Evolutionary conservation across 1,140 invertebrate species (phyloP).

Genomic region (Pemphigus obesinymphae): DNA sequence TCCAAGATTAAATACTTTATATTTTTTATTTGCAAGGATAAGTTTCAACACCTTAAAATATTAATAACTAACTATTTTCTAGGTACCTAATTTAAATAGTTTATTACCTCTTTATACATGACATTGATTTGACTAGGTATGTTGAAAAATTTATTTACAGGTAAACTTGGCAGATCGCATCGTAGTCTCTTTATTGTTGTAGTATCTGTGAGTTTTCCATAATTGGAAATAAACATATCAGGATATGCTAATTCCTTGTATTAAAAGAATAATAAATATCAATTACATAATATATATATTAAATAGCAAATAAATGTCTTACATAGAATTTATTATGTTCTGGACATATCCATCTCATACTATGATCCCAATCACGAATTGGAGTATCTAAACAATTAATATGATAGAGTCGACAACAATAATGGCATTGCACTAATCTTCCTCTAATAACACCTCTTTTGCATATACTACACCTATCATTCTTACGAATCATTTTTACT

Average conservation of each 20-base stretch:
- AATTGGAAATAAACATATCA: neutral
- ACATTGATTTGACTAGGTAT: neutral
- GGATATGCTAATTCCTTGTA: slow-evolving; percentile 18
- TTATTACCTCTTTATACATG: slow-evolving; percentile 19
- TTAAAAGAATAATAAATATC: neutral
- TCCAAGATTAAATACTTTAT: too few relatives aligned
- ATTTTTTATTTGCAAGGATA: too few relatives aligned
- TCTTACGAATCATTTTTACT: slow-evolving; percentile 7
- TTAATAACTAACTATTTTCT: too few relatives aligned
- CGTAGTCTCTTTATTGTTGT: neutral
- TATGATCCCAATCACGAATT: slow-evolving; percentile 38
- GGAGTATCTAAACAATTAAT: slow-evolving; percentile 91
- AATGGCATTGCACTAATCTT: slow-evolving; percentile 65
- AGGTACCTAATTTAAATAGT: neutral
- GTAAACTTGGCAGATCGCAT: neutral
- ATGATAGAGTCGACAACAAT: slow-evolving; percentile 84
- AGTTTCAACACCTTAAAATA: too few relatives aligned
- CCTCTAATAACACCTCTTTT: slow-evolving; percentile 18
- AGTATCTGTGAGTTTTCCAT: neutral
- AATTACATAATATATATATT: neutral
- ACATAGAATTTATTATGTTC: neutral
- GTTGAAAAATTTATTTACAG: neutral
- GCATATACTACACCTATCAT: slow-evolving; percentile 11
- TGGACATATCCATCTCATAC: slow-evolving; percentile 30
- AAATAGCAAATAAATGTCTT: neutral